These are phyloP conservation scores for Sebastes dallii DNA, from an alignment of 2,797 vertebrate genomes.

Conservation along the genomic window DNA sequence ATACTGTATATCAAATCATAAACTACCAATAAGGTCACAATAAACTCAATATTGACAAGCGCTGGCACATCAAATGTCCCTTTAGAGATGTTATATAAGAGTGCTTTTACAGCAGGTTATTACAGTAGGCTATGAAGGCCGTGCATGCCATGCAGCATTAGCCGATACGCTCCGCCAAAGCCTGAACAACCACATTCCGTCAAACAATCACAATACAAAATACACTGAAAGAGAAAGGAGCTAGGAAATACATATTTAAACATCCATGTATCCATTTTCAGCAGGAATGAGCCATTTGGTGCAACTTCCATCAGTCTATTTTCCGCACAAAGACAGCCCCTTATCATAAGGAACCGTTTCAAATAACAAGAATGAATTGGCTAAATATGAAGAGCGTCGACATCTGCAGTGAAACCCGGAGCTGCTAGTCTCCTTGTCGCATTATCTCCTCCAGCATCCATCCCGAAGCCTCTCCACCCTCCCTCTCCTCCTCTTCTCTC, in stretches of 20 bases:
- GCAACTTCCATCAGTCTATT: background rate
- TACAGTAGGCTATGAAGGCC: slow-evolving; percentile 32
- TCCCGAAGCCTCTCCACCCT: slow-evolving; percentile 23
- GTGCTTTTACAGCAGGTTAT: slow-evolving; percentile 11
- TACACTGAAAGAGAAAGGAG: background rate
- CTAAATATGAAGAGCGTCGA: slow-evolving; percentile 4
- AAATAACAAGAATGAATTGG: background rate
- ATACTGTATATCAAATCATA: background rate
- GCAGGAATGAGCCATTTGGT: background rate
- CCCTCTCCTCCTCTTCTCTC: background rate
- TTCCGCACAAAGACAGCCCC: background rate
- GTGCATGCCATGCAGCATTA: slow-evolving; percentile 25
- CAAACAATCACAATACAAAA: slow-evolving; percentile 6
- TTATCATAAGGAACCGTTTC: no score
- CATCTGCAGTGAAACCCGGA: slow-evolving; percentile 19
- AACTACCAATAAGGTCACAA: background rate
- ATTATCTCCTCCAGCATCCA: slow-evolving; percentile 53
- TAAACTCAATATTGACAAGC: background rate
- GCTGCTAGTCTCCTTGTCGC: slow-evolving; percentile 40
- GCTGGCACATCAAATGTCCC: background rate
- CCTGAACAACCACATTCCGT: background rate
- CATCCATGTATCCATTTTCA: background rate
- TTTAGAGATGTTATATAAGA: slow-evolving; percentile 16
- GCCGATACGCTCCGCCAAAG: background rate
- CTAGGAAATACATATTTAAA: background rate